Conservation (phyloP, 1,140 invertebrate genomes). For the Trichonephila clavata region DNA sequence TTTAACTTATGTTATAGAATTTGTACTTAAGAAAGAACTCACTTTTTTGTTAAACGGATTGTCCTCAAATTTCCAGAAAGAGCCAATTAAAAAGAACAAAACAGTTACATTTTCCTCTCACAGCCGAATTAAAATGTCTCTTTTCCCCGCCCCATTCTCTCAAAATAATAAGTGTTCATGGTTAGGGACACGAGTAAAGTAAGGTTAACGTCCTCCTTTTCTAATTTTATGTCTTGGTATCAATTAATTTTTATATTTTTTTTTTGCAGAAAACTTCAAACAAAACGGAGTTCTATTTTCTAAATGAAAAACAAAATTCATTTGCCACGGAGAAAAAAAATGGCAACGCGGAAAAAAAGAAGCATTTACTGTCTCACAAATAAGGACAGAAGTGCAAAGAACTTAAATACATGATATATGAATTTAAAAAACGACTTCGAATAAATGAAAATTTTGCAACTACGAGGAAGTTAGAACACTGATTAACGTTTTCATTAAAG, state of each 20-base stretch:
- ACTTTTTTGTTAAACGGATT: too few species aligned
- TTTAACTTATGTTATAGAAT: too few species aligned
- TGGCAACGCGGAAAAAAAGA: neutral
- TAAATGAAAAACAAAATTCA: neutral
- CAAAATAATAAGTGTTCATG: neutral
- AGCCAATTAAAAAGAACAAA: neutral
- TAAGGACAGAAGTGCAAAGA: slow-evolving; percentile 2
- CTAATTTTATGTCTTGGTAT: neutral
- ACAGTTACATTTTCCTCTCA: neutral
- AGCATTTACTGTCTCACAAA: neutral
- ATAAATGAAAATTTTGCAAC: neutral
- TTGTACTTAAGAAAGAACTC: too few species aligned
- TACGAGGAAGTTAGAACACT: neutral
- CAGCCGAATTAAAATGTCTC: neutral
- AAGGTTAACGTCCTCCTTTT: slow-evolving; percentile 5
- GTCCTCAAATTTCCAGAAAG: too few species aligned
- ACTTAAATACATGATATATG: neutral
- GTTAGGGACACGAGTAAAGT: neutral
- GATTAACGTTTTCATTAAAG: slow-evolving; percentile 24
- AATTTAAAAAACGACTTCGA: neutral
- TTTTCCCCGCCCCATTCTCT: neutral
- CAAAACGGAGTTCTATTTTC: too few species aligned
- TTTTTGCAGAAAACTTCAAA: neutral
- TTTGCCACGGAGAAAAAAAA: neutral
- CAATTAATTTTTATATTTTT: neutral